Base-by-base conservation (phyloP, 2,888 invertebrate genomes). In the Selenia dentaria region DNA sequence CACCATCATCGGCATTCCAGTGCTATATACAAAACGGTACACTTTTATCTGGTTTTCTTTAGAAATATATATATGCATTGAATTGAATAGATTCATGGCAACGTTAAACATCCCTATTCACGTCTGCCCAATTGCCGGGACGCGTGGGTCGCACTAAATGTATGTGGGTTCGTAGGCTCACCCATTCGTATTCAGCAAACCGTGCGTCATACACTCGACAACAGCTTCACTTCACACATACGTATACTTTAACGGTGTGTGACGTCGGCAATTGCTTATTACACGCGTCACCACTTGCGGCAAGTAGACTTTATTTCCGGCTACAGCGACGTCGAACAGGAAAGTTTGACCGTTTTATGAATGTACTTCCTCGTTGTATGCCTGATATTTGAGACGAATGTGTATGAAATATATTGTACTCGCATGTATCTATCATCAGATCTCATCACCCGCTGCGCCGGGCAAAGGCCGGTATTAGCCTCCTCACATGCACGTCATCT, bases 171-270 rank as follows among this genome's bases (percentile, higher is more conserved):
- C 20, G 61, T 65, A 65, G 24, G 13, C 66, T 64, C 64, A 46
- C 40, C 44, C 44, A 41, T 70, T 74, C 67, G 68, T 69, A 73
- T 76, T 70, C 65, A 64, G 63, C 58, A 61, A 65, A 64, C 60
- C 63, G 70, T 81, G 77, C 79, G 82, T 83, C 83, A 79, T 71
- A 63, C 62, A 65, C 71, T 74, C 59, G 6, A 38, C 34, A n/a
- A n/a, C n/a, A n/a, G n/a, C n/a, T n/a, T n/a, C n/a, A 5, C 20
- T 10, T 20, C 33, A 33, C 8, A 67, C 59, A 51, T 24, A n/a
- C 2, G 24, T 24, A 24, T 24, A n/a, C 24, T 24, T 1, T 10
- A 25, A 25, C 3, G 52, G 48, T 38, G 37, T 24, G 62, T 72
- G 71, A 77, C 72, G 72, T 64, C 51, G 64, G 40, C 45, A 28